Conservation (phyloP, 35 echinoderm and acorn worm species). For the Ophioderma brevispina region DNA sequence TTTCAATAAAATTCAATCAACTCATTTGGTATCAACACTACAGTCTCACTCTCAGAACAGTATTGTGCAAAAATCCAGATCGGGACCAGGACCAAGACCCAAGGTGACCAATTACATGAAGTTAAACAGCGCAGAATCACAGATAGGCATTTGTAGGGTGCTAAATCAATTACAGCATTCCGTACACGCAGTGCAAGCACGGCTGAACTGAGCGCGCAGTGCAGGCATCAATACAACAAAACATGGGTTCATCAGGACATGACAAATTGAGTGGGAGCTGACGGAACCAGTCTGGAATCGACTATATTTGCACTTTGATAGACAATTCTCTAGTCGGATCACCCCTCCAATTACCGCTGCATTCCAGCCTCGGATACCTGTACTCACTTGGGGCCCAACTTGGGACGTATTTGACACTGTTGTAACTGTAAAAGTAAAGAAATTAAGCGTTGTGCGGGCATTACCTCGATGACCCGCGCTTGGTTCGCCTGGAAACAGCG, state of each 20-base stretch:
- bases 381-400: background rate
- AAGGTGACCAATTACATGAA: too few species aligned
- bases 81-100: too few species aligned
- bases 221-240: background rate
- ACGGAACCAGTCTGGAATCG: background rate
- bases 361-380: background rate
- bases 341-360: background rate
- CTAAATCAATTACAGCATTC: too few species aligned
- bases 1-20: too few species aligned
- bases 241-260: background rate
- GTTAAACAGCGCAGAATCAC: too few species aligned
- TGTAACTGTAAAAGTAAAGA: background rate
- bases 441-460: background rate
- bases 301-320: background rate
- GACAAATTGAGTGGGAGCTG: background rate
- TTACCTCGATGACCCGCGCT: conserved; percentile 11
- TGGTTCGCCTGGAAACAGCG: background rate
- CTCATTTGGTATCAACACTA: too few species aligned
- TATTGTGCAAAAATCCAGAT: too few species aligned
- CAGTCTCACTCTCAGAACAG: too few species aligned
- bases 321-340: background rate
- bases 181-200: too few species aligned
- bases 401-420: background rate
- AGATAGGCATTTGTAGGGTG: too few species aligned
- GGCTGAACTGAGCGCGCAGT: too few species aligned